Base-by-base conservation (phyloP, 1,140 invertebrate genomes). In the Nylanderia fulva region DNA sequence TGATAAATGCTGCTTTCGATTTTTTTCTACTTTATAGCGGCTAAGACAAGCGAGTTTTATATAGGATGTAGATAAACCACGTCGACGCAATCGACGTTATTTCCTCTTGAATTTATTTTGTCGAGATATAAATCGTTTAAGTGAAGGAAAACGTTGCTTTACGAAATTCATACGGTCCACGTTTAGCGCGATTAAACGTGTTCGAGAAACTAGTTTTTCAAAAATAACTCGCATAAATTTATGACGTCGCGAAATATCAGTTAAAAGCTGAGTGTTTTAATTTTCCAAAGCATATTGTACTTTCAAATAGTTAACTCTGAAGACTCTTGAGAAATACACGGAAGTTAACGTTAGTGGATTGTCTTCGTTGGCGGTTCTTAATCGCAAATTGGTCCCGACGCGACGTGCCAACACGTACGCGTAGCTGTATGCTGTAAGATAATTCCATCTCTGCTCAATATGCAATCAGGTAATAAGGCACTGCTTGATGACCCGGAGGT, bases 381-480 rank as follows among this genome's bases (percentile, higher is more conserved):
- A 68, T 66, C 45, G 18, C 52, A 80, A 71, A 82, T 82, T 39
- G 66, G 24, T 45, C 21, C 36, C 21, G 18, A 11, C 24, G 52
- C 21, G 18, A 11, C 24, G 52, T 48, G 60, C 27, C 27, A 74
- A 82, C 52, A 39, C 48, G 83, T 36, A 27, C 54, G 60, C 29
- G 74, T 64, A 85, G 76, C 68, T 56, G 76, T 60, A 74, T 56
- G 68, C 71, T 42, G 48, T 66, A 85, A 82, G 54, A 89, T 84
- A 89, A 86, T 90, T 90, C 61, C 7, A 76, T 56, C 66, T 63
- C 84, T 84, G 75, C 68, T 90, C 86, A 75, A 90, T 90, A 86
- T 85, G 87, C 90, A 90, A 90, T 90, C 86, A 82, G 86, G 86
- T 91, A 90, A 91, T 91, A 91, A 89, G 89, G 77, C 85, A 82